A percentile compares a stretch with the other conserved stretches of the same genome.
Evolutionary conservation across 1,140 invertebrate species (phyloP).

Genomic region (Leptinotarsa lineolata): DNA sequence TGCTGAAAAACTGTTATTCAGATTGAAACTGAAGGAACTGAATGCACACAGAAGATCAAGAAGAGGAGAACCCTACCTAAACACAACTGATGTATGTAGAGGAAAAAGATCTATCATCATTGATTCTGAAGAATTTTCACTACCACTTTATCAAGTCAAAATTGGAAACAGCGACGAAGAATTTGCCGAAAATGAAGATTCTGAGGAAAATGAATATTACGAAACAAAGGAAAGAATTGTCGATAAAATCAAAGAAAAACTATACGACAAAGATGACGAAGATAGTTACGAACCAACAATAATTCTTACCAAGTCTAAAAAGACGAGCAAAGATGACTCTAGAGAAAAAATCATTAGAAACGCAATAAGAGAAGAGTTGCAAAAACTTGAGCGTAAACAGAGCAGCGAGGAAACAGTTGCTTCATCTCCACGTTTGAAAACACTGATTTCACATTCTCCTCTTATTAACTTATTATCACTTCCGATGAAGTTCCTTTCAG

Average conservation of each 20-base stretch:
- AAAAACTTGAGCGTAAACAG: conserved; percentile 23
- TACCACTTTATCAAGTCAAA: conserved; percentile 36
- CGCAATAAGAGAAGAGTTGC: conserved; percentile 36
- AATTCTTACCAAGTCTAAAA: neutral
- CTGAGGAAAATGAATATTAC: neutral
- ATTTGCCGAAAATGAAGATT: neutral
- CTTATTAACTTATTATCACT: conserved; percentile 36
- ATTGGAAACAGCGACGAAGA: conserved; percentile 25
- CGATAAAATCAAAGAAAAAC: neutral
- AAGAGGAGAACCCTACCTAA: neutral
- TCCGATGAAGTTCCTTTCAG: conserved; percentile 36
- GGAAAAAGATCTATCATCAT: conserved; percentile 33
- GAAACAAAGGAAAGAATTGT: neutral
- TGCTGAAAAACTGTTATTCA: conserved; percentile 26
- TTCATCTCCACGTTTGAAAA: neutral
- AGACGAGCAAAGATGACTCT: neutral
- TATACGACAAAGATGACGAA: conserved; percentile 7
- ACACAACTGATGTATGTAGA: neutral
- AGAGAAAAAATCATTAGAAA: conserved; percentile 24
- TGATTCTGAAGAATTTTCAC: conserved; percentile 33
- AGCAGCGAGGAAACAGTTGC: conserved; percentile 19
- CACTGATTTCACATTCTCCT: conserved; percentile 32
- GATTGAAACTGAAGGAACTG: conserved; percentile 35
- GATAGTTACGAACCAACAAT: neutral
- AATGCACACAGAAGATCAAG: conserved; percentile 33